Evolutionary conservation across 1,140 invertebrate genomes (phyloP), one percentile per base, ranked within the genome.

Genomic region (Oedothorax gibbosus): DNA sequence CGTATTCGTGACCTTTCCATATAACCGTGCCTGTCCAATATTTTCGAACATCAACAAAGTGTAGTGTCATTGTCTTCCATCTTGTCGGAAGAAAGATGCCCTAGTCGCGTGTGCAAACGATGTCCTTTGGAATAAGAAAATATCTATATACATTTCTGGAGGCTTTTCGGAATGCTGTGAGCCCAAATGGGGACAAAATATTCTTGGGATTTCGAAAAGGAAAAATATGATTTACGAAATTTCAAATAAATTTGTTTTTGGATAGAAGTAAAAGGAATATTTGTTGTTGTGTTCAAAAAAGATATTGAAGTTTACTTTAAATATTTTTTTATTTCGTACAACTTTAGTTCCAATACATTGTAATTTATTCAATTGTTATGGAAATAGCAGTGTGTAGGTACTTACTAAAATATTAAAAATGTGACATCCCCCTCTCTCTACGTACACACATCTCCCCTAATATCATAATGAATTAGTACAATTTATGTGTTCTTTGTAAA

Each of bases 1-100:
- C 15, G 35, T 14, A 65, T 77, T 65, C 75, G 75, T 77, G 75
- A 77, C 75, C 62, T 77, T 77, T 77, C 75, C 75, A 64, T 20
- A 77, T 77, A 77, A 77, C 75, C 21, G 75, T 51, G 50, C 15
- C 60, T 21, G 56, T 77, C 21, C 75, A 77, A 77, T 65, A 77
- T 77, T 77, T 77, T 50, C 75, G 56, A 64, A 77, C 49, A 64
- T 65, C 75, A 77, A 64, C 75, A 77, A 50, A 65, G 21, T 77
- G 51, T 35, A 64, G 75, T 65, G 75, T 77, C 75, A 65, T 77
- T 64, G 75, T 77, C 56, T 65, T 75, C 72, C 20, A 35, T 57
- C 21, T 62, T 49, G 11, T 7, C 65, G 21, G 35, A 77, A 77
- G 60, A 77, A 75, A 75, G 53, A 60, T 75, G 21, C 53, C 15